A percentile compares a stretch with the other conserved stretches of the same genome.
Evolutionary conservation across 2,888 invertebrate genomes (phyloP).

Genomic region (Melolontha melolontha): DNA sequence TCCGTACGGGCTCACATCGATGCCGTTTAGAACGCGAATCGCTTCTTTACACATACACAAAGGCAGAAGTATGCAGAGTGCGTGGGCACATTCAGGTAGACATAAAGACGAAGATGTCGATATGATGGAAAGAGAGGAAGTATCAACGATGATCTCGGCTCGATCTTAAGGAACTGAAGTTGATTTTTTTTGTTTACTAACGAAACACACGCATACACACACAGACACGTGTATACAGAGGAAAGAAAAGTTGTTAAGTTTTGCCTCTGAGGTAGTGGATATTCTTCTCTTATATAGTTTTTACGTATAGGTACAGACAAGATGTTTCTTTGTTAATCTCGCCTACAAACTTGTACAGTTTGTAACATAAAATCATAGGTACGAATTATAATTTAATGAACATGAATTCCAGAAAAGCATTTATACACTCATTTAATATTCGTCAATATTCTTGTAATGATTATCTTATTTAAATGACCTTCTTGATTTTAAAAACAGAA

Average conservation of each 20-base stretch:
- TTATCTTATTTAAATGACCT: too few species aligned
- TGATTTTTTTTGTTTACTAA: slow-evolving; percentile 5
- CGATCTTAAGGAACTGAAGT: slow-evolving; percentile 1
- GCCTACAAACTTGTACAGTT: too few species aligned
- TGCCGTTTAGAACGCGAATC: slow-evolving; percentile 14
- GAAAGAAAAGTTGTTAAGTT: slow-evolving; percentile 3
- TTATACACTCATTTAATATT: too few species aligned
- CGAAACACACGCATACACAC: slow-evolving; percentile 8
- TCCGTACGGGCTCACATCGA: slow-evolving; percentile 6
- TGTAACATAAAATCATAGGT: too few species aligned
- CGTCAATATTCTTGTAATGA: too few species aligned
- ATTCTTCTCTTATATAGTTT: background rate
- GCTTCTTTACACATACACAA: slow-evolving; percentile 11
- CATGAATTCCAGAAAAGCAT: too few species aligned
- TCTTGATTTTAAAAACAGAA: too few species aligned
- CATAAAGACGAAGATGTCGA: background rate
- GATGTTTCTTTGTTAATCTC: too few species aligned
- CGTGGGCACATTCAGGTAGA: slow-evolving; percentile 26
- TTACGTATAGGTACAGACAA: background rate
- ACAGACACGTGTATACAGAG: slow-evolving; percentile 15
- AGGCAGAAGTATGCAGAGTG: slow-evolving; percentile 36
- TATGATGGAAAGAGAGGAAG: background rate
- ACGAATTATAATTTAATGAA: too few species aligned
- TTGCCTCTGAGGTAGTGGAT: slow-evolving; percentile 25
- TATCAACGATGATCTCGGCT: background rate